Evolutionary conservation across 1,140 invertebrate species (phyloP).

Genomic region (Hyles vespertilio): DNA sequence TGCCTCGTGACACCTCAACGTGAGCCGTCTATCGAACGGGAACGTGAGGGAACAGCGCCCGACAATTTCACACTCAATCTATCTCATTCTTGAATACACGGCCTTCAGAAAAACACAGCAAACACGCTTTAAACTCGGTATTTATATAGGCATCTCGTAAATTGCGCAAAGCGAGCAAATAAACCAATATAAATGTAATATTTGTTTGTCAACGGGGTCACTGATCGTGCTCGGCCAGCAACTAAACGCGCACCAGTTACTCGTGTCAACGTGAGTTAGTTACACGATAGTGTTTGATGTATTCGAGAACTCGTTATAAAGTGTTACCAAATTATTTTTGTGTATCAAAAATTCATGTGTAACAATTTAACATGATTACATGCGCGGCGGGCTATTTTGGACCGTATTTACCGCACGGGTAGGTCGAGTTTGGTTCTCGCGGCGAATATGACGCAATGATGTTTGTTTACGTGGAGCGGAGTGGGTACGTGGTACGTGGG

Average conservation of each 20-base stretch:
- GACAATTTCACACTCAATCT: constrained; percentile 13
- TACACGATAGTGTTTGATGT: too few relatives aligned
- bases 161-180: too few relatives aligned
- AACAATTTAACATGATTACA: too few relatives aligned
- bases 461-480: constrained; percentile 62
- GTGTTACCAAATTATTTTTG: too few relatives aligned
- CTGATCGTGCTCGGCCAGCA: constrained; percentile 3
- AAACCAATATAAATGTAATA: too few relatives aligned
- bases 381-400: too few relatives aligned
- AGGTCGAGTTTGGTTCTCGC: constrained; percentile 37
- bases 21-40: constrained; percentile 20
- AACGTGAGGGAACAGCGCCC: constrained; percentile 18
- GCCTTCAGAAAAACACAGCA: too few relatives aligned
- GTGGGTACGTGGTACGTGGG: constrained; percentile 40
- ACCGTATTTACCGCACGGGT: neutral
- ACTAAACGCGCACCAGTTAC: neutral
- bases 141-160: too few relatives aligned
- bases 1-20: constrained; percentile 42
- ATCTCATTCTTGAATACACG: neutral
- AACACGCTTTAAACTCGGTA: too few relatives aligned
- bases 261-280: neutral
- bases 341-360: too few relatives aligned
- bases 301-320: too few relatives aligned
- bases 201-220: constrained; percentile 5
- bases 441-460: constrained; percentile 50